Evolutionary conservation across 2,113 vertebrate species (phyloP).

Genomic region (Notarius lentiginosus): DNA sequence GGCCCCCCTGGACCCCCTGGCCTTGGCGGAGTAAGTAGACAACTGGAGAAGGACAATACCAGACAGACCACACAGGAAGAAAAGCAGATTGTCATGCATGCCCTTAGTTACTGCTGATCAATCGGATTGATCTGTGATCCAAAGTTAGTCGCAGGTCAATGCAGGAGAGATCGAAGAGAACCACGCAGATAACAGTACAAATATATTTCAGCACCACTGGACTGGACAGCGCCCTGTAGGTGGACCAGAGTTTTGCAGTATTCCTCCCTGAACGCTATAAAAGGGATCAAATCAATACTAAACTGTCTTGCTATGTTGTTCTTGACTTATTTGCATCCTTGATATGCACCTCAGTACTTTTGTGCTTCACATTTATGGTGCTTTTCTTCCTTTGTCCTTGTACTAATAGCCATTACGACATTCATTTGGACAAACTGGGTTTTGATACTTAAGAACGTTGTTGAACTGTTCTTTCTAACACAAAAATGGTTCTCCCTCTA

Average conservation of each 20-base stretch:
- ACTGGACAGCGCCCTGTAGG: slow-evolving; percentile 48
- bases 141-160: slow-evolving; percentile 6
- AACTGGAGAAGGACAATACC: slow-evolving; percentile 3
- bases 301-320: neutral
- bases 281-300: neutral
- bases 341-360: neutral
- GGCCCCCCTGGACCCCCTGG: slow-evolving; percentile 89
- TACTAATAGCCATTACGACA: neutral
- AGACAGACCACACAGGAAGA: neutral
- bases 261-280: neutral
- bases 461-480: neutral
- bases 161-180: neutral
- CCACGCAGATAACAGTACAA: neutral
- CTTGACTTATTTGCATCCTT: neutral
- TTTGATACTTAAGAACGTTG: neutral
- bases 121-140: neutral
- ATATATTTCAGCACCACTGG: slow-evolving; percentile 43
- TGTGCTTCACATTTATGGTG: neutral
- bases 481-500: neutral
- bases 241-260: neutral
- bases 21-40: slow-evolving; percentile 90
- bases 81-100: neutral
- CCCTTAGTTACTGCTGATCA: neutral
- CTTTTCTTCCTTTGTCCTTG: neutral
- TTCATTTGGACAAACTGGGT: neutral